Evolutionary conservation across 2,113 vertebrate genomes (phyloP), one percentile per base, ranked within the genome.

Genomic region (Peromyscus polionotus): DNA sequence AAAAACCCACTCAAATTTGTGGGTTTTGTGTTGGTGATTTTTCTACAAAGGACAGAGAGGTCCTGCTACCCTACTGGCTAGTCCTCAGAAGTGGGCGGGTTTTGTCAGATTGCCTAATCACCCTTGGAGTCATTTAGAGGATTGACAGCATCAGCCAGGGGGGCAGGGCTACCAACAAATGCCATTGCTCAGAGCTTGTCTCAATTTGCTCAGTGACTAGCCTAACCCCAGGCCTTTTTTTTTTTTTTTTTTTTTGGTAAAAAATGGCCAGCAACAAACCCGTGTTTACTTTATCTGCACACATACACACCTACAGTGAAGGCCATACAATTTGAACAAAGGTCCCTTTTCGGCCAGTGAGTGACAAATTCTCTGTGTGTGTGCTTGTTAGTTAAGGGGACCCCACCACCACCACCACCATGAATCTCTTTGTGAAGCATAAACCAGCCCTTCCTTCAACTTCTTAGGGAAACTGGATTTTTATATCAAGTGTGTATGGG

Each of bases 401-500:
- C 39, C 12, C 22, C 39, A 42, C 83, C 65, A 59, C 26, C 63
- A 11, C 33, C 42, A 54, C 68, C 68, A 81, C 12, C 33, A 65
- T 59, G 59, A 97, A 85, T 91, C 65, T 85, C 91, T 97, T 73
- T 95, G 80, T 92, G 91, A 92, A 77, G 88, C 80, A 95, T 90
- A 61, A 61, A 93, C 54, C 94, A 76, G 79, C 22, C 42, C 48
- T 97, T 65, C 33, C 76, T 68, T 51, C 77, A 93, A 94, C 42
- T 91, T 90, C 51, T 79, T 75, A 93, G 91, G 57, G 93, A 91
- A 94, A 42, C 61, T 19, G 26, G 45, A 45, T 87, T 96, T 97
- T 93, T 54, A 81, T 54, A 65, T 70, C 73, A 75, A 61, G 72
- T 67, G 91, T 86, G 73, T 77, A 84, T 79, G 19, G 31, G n/a